Evolutionary conservation across 2,113 vertebrate genomes (phyloP).

Genomic region (Climacteris rufus): DNA sequence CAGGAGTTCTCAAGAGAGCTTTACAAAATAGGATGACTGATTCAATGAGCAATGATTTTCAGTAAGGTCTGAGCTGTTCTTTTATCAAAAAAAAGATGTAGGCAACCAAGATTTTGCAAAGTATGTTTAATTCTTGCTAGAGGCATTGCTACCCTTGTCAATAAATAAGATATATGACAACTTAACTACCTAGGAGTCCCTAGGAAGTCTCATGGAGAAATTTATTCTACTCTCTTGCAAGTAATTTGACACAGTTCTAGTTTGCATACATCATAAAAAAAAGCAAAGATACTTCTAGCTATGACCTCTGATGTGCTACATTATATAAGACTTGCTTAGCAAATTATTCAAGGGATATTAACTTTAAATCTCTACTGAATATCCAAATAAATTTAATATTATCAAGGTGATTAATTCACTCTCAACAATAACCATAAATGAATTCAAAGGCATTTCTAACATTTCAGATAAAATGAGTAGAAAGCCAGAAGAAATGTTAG

Average conservation of each 20-base stretch:
- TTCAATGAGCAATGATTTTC: neutral
- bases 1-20: neutral
- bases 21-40: neutral
- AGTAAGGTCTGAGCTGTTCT: neutral
- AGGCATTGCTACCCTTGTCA: neutral
- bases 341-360: constrained; percentile 52
- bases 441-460: neutral
- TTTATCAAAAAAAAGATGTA: neutral
- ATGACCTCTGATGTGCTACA: neutral
- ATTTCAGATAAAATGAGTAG: neutral
- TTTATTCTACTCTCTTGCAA: neutral
- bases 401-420: neutral
- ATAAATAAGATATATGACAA: neutral
- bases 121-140: neutral
- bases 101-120: neutral
- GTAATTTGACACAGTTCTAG: constrained; percentile 21
- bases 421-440: neutral
- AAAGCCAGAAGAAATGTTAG: neutral
- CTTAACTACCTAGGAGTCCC: neutral
- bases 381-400: constrained; percentile 32
- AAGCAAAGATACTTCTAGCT: neutral
- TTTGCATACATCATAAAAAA: constrained; percentile 32
- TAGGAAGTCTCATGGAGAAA: neutral
- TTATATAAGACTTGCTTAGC: neutral
- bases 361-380: constrained; percentile 17